Percentiles rank a stretch among this genome's conserved stretches.
phyloP scores from a whole-genome alignment of 2,888 invertebrate species.

The Odiellus spinosus region DNA sequence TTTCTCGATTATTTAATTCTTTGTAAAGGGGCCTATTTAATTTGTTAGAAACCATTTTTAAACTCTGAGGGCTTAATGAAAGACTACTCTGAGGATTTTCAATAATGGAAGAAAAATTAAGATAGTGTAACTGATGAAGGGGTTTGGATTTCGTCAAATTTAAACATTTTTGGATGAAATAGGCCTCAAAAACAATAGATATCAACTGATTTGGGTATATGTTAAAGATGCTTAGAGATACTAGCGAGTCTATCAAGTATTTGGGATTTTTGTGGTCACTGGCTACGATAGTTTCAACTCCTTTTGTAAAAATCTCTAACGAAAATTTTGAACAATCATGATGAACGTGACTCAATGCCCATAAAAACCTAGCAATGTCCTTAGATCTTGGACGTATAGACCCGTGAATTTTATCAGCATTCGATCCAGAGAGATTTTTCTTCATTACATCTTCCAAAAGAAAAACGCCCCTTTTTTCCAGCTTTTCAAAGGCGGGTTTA shows the following conservation, averaged over 20 bases:
- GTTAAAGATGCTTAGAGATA: slow-evolving; percentile 11
- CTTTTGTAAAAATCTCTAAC: slow-evolving; percentile 1
- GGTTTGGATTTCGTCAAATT: slow-evolving; percentile 8
- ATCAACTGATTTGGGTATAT: slow-evolving; percentile 8
- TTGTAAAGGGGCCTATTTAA: slow-evolving; percentile 8
- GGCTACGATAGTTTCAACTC: slow-evolving; percentile 1
- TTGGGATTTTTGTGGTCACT: slow-evolving; percentile 5
- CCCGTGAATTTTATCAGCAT: slow-evolving; percentile 2
- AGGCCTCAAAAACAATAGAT: slow-evolving; percentile 16
- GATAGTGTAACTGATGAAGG: slow-evolving; percentile 12
- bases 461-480: slow-evolving; percentile 5
- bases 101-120: slow-evolving; percentile 7
- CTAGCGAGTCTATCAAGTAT: slow-evolving; percentile 12
- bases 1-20: slow-evolving; percentile 9
- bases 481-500: slow-evolving; percentile 1
- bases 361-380: slow-evolving; percentile 14
- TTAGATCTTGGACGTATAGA: slow-evolving; percentile 8
- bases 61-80: too few species aligned
- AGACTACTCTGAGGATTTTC: slow-evolving; percentile 6
- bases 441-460: slow-evolving; percentile 2
- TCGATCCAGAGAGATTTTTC: neutral
- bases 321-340: slow-evolving; percentile 5
- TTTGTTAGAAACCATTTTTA: neutral
- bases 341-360: slow-evolving; percentile 10
- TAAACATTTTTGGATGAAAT: slow-evolving; percentile 3